Percentiles rank a stretch among this genome's conserved stretches.
Evolutionary conservation across 2,888 invertebrate genomes (phyloP).

Genomic region (Cartodere bifasciata): DNA sequence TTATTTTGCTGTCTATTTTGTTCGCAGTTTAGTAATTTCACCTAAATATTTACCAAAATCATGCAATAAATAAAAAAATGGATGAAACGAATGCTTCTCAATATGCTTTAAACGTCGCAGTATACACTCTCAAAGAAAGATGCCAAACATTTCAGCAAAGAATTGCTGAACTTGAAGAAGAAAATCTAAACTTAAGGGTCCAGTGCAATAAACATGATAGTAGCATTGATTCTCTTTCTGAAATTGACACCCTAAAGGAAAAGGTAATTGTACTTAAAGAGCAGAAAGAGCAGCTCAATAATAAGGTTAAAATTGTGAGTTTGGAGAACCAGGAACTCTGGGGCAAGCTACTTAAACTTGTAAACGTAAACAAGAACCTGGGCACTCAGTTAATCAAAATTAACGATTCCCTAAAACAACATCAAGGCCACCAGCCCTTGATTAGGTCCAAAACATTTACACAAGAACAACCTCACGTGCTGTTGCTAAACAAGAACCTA

Average conservation of each 20-base stretch:
- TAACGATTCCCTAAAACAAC: constrained; percentile 38
- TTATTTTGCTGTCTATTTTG: no score
- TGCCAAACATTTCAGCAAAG: constrained; percentile 63
- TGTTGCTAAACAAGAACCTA: constrained; percentile 38
- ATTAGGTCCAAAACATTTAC: constrained; percentile 54
- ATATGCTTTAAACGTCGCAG: constrained; percentile 58
- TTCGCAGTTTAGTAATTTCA: no score
- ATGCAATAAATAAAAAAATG: no score
- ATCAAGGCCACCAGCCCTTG: constrained; percentile 33
- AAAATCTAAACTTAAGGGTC: constrained; percentile 52
- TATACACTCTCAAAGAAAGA: constrained; percentile 71
- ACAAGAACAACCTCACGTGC: constrained; percentile 48
- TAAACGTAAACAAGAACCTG: constrained; percentile 44
- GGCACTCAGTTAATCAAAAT: constrained; percentile 41
- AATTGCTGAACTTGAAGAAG: constrained; percentile 57
- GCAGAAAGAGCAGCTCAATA: constrained; percentile 63
- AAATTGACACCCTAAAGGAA: constrained; percentile 37
- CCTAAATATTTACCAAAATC: no score
- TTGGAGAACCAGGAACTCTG: constrained; percentile 70
- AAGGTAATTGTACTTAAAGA: constrained; percentile 57
- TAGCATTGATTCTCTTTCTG: constrained; percentile 20
- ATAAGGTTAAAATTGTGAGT: constrained; percentile 70
- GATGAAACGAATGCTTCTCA: constrained; percentile 32
- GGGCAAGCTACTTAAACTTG: constrained; percentile 54
- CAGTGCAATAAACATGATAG: constrained; percentile 26